Conservation (phyloP, 1,140 invertebrate species). For the Anoplophora glabripennis region DNA sequence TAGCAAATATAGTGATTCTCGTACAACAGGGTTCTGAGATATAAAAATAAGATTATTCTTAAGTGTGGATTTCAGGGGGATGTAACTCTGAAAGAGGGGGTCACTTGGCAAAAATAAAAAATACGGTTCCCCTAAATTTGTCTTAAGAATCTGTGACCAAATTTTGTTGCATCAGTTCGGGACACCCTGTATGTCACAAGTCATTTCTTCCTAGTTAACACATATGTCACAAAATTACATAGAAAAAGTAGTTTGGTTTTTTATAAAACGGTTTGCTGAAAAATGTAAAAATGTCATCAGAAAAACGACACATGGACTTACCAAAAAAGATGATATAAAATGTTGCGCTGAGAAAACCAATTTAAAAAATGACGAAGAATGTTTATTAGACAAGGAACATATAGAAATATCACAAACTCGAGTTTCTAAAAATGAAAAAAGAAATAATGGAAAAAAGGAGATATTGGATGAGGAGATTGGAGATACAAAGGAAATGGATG, state of each 20-base stretch:
- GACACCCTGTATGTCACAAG: slow-evolving; percentile 50
- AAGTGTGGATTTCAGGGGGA: too few relatives aligned
- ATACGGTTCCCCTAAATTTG: too few relatives aligned
- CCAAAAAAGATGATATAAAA: background rate
- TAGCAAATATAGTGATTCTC: too few relatives aligned
- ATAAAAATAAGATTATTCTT: too few relatives aligned
- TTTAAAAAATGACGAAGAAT: background rate
- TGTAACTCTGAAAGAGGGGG: too few relatives aligned
- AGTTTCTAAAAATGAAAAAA: background rate
- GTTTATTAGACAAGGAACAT: too few relatives aligned
- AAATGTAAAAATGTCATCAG: slow-evolving; percentile 34
- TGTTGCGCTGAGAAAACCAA: background rate
- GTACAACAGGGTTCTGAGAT: too few relatives aligned
- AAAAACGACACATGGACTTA: slow-evolving; percentile 1
- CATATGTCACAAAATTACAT: slow-evolving; percentile 73
- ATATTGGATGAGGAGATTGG: background rate
- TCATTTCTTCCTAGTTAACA: slow-evolving; percentile 54
- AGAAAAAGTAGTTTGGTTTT: slow-evolving; percentile 61
- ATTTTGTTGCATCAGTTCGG: too few relatives aligned
- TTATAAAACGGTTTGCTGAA: slow-evolving; percentile 52
- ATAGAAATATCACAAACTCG: background rate
- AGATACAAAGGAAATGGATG: background rate
- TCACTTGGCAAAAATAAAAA: too few relatives aligned
- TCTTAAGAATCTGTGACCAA: too few relatives aligned
- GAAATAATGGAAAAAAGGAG: too few relatives aligned